Base-by-base conservation (phyloP, 1,140 invertebrate species). In the Trachelipus rathkii region DNA sequence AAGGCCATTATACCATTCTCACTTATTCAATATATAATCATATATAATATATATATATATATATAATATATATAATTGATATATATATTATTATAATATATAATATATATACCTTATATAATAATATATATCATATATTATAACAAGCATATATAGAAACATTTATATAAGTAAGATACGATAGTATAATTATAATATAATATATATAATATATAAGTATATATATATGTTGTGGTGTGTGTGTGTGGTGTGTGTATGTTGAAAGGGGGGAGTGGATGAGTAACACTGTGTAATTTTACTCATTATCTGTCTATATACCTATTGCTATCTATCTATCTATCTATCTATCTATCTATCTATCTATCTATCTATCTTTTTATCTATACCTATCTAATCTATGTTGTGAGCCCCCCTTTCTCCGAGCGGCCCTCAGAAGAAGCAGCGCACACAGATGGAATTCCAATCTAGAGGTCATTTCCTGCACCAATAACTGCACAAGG, bases 381-480 rank as follows among this genome's bases (percentile, higher is more conserved):
- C 33, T 33, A 3, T 15, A n/a, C 13, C 19, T 10, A 13, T 46
- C 19, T 10, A 0, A 50, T 67, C n/a, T n/a, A n/a, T n/a, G n/a
- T n/a, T 33, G 0, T 69, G 11, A 66, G 11, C 23, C 46, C 46
- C 21, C 44, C 43, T 46, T n/a, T 21, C 45, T 24, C n/a, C 4
- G 33, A 15, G 4, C 45, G 33, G 13, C 21, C 45, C 33, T 8
- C 68, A n/a, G 7, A 15, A n/a, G 33, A 33, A 33, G 6, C 33
- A 70, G 45, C 45, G 45, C 19, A 33, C 71, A 72, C 77, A 78
- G 77, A 78, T 78, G 77, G 77, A 78, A 78, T 78, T 78, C 77
- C 77, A 78, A 78, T 78, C 77, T 78, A 78, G 77, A 78, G 77
- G 77, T 78, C 77, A 78, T 78, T 78, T 78, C 77, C 77, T 78